Percentiles rank a stretch among this genome's conserved stretches.
Conservation (phyloP, 2,113 vertebrate genomes). For the Ondatra zibethicus region DNA sequence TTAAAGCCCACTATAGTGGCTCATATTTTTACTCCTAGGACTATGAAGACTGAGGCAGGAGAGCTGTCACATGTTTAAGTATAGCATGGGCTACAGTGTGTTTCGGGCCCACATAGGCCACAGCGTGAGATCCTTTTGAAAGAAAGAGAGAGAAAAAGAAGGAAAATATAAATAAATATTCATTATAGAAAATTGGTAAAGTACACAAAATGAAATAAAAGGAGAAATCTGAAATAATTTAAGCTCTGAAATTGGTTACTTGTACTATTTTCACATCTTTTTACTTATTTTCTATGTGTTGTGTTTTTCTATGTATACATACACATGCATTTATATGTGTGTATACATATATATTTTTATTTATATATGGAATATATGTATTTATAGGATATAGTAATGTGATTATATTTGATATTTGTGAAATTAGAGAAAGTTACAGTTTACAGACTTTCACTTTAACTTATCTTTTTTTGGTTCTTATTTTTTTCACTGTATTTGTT, state of each 20-base stretch:
- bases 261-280: not conserved
- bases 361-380: not conserved
- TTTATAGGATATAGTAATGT: not conserved
- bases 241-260: conserved; percentile 21
- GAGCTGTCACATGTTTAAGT: not conserved
- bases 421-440: not conserved
- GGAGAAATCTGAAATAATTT: not conserved
- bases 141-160: not conserved
- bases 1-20: not conserved
- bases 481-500: conserved; percentile 18
- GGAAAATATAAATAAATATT: not conserved
- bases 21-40: not conserved
- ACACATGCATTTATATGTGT: not conserved
- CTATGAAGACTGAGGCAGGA: not conserved
- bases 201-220: conserved; percentile 11
- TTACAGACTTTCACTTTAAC: not conserved
- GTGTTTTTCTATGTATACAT: not conserved
- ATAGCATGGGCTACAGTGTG: not conserved
- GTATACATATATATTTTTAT: no score
- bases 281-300: not conserved
- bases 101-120: not conserved
- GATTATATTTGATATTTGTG: not conserved
- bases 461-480: conserved; percentile 25
- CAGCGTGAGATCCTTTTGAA: not conserved
- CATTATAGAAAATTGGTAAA: not conserved